Evolutionary conservation across 2,797 vertebrate genomes (phyloP).

Genomic region (Stomatorhinus walkeri): DNA sequence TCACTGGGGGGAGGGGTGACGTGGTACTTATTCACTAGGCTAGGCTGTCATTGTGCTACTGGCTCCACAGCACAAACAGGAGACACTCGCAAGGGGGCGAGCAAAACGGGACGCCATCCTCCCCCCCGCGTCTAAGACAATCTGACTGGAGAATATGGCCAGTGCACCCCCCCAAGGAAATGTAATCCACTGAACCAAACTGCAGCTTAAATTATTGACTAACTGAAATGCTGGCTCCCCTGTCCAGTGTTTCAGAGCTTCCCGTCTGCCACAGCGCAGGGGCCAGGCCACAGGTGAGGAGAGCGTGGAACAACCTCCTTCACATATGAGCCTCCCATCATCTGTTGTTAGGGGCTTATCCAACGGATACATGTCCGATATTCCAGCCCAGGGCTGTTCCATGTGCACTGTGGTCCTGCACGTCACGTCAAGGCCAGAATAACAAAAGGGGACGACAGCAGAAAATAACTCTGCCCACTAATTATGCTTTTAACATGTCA

Average conservation of each 20-base stretch:
- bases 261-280: constrained; percentile 29
- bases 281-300: constrained; percentile 14
- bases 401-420: neutral
- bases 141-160: constrained; percentile 31
- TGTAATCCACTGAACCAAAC: constrained; percentile 46
- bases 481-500: constrained; percentile 1
- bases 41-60: neutral
- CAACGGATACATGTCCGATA: neutral
- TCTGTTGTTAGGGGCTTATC: neutral
- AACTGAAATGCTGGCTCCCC: constrained; percentile 38
- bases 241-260: constrained; percentile 24
- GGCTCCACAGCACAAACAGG: neutral
- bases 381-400: neutral
- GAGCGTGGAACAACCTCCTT: neutral
- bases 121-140: constrained; percentile 23
- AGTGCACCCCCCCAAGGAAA: constrained; percentile 44
- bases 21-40: neutral
- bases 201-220: constrained; percentile 59
- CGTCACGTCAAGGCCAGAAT: constrained; percentile 1
- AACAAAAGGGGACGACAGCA: neutral
- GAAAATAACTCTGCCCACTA: neutral
- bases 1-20: neutral
- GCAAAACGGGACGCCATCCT: neutral
- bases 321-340: neutral
- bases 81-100: neutral